Conservation (phyloP, 2,888 invertebrate species). For the Flabesymbios commensalis region DNA sequence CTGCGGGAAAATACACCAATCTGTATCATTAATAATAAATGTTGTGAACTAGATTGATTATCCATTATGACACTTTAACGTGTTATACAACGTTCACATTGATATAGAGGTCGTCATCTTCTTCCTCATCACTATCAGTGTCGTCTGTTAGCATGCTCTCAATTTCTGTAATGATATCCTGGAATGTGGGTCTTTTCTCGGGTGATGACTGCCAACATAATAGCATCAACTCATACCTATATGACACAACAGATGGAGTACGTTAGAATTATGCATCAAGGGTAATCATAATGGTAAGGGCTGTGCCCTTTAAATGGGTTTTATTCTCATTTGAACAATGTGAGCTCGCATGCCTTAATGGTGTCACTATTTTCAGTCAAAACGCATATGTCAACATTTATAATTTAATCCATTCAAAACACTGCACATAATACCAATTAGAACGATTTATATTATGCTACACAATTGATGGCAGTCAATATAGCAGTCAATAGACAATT, state of each 20-base stretch:
- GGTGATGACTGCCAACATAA: constrained; percentile 16
- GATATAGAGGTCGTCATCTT: constrained; percentile 3
- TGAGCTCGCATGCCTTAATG: no score
- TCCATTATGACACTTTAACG: no score
- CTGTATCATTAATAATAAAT: no score
- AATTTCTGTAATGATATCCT: constrained; percentile 14
- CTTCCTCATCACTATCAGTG: constrained; percentile 1
- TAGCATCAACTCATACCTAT: constrained; percentile 20
- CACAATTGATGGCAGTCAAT: background rate
- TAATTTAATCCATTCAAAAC: background rate
- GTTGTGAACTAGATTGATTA: no score
- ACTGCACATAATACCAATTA: background rate
- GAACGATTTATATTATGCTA: background rate
- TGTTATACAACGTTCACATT: no score
- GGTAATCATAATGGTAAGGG: no score
- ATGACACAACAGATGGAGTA: background rate
- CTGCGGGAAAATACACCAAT: no score
- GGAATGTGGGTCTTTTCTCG: constrained; percentile 12
- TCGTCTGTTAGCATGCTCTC: constrained; percentile 6
- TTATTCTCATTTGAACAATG: no score
- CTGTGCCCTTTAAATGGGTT: no score
- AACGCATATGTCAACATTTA: background rate
- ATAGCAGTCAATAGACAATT: background rate
- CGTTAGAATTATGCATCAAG: no score
- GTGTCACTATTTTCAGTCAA: background rate